Conservation (phyloP, 2,797 vertebrate species). For the Heterohyrax brucei region DNA sequence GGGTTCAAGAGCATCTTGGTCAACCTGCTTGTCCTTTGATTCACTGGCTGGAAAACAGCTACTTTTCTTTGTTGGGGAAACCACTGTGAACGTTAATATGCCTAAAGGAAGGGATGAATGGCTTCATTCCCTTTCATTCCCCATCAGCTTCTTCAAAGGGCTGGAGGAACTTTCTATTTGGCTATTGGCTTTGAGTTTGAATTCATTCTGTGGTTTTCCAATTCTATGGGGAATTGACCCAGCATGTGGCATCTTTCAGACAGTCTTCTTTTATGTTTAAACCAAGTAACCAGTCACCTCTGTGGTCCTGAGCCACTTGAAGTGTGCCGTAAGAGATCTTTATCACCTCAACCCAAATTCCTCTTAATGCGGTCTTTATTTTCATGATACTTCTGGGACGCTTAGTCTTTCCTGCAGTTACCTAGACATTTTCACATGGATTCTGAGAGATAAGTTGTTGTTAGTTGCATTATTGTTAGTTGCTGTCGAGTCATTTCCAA, state of each 20-base stretch:
- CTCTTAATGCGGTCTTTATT: background rate
- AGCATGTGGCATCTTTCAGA: slow-evolving; percentile 12
- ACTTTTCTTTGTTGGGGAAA: slow-evolving; percentile 34
- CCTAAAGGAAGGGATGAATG: background rate
- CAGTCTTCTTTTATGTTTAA: slow-evolving; percentile 55
- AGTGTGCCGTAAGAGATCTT: background rate
- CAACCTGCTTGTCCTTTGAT: slow-evolving; percentile 63
- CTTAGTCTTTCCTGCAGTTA: background rate
- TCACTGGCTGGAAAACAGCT: slow-evolving; percentile 55
- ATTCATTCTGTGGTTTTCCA: background rate
- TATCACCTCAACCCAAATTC: background rate
- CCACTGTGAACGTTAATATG: background rate
- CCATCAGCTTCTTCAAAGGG: slow-evolving; percentile 36
- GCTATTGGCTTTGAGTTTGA: slow-evolving; percentile 48
- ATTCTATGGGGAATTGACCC: slow-evolving; percentile 4
- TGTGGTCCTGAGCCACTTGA: background rate
- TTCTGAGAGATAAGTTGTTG: background rate
- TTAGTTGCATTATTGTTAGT: background rate
- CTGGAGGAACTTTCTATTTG: background rate
- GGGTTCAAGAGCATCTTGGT: background rate
- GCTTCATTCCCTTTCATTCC: background rate
- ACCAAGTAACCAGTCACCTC: background rate
- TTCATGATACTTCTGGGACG: background rate
- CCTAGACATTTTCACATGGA: background rate
- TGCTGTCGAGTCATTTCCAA: background rate